Percentiles rank a stretch among this genome's conserved stretches.
These are phyloP conservation scores for Rhabdomys pumilio DNA, from an alignment of 2,797 vertebrate genomes.

Conservation along the genomic window DNA sequence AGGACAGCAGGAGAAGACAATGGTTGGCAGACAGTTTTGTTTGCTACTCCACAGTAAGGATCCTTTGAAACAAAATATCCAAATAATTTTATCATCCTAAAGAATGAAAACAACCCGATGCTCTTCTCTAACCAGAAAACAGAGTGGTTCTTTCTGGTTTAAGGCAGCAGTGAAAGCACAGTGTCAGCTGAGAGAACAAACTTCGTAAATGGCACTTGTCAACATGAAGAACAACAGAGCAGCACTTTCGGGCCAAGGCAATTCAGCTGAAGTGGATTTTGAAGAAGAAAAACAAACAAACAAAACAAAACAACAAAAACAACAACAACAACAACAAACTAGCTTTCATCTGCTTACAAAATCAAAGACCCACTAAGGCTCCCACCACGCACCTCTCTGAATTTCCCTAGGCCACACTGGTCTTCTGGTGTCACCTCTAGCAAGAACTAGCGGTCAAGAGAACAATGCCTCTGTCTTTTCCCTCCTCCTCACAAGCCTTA, in stretches of 20 bases:
- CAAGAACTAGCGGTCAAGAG: not conserved
- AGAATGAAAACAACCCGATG: not conserved
- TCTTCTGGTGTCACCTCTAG: not conserved
- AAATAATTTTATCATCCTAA: conserved; percentile 29
- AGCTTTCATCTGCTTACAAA: not conserved
- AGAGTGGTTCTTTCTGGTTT: conserved; percentile 1
- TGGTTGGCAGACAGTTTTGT: conserved; percentile 32
- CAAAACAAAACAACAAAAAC: too few relatives aligned
- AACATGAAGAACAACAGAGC: not conserved
- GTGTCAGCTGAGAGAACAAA: not conserved
- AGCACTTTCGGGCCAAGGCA: not conserved
- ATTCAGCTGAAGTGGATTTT: not conserved
- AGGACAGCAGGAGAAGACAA: not conserved
- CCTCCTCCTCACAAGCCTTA: not conserved
- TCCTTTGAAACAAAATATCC: conserved; percentile 66
- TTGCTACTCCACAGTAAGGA: not conserved
- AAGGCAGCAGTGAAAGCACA: not conserved
- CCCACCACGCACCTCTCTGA: not conserved
- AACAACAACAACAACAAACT: not conserved
- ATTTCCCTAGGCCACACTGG: not conserved
- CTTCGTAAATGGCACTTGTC: not conserved
- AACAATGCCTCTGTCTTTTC: not conserved
- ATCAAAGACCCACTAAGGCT: not conserved
- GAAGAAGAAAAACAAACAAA: too few relatives aligned
- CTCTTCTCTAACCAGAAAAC: not conserved